phyloP scores from a whole-genome alignment of 2,888 invertebrate species.

The Crocallis elinguaria region DNA sequence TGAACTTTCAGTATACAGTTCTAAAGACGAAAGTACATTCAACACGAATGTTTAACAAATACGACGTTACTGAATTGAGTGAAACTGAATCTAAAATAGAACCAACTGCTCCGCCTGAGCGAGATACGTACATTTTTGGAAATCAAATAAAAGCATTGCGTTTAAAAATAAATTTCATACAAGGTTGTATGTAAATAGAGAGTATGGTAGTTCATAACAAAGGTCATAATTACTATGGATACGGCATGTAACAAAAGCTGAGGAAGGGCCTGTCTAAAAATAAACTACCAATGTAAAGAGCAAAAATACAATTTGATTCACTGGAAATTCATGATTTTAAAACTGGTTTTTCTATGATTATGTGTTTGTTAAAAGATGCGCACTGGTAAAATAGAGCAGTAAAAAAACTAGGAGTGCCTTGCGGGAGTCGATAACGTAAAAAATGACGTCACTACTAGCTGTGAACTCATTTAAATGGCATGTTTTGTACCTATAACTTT shows the following conservation, averaged over 20 bases:
- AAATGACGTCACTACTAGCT: constrained; percentile 25
- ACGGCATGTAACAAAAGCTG: not conserved
- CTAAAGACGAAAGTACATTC: constrained; percentile 62
- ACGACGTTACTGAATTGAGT: constrained; percentile 67
- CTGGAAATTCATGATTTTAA: no score
- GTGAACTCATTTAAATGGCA: constrained; percentile 25
- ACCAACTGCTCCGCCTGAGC: constrained; percentile 64
- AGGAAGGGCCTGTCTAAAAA: not conserved
- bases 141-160: constrained; percentile 75
- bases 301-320: no score
- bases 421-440: constrained; percentile 5
- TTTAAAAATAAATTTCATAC: constrained; percentile 69
- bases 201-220: constrained; percentile 49
- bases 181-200: constrained; percentile 70
- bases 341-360: no score
- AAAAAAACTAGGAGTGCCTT: constrained; percentile 14
- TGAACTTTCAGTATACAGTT: constrained; percentile 38
- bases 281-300: no score
- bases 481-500: constrained; percentile 11
- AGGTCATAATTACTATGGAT: constrained; percentile 52
- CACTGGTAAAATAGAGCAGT: not conserved
- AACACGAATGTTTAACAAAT: constrained; percentile 52
- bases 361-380: not conserved
- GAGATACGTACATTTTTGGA: constrained; percentile 83
- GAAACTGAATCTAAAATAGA: constrained; percentile 72